Conservation (phyloP, 2,113 vertebrate genomes). For the Melospiza georgiana region DNA sequence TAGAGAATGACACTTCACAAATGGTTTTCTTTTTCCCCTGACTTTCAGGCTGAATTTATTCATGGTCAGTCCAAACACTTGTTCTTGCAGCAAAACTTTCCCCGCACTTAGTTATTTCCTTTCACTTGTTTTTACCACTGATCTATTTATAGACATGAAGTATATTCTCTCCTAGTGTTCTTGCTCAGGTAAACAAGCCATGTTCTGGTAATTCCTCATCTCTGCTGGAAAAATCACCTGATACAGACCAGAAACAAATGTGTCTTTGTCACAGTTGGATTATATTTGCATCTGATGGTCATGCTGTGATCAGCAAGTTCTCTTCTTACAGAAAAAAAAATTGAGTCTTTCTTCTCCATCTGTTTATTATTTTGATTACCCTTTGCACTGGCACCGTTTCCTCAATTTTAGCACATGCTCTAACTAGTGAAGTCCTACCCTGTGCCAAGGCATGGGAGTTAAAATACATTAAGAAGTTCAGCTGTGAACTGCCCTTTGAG, state of each 20-base stretch:
- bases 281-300: background rate
- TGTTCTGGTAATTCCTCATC: constrained; percentile 3
- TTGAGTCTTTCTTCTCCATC: background rate
- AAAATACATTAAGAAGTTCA: background rate
- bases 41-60: background rate
- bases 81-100: background rate
- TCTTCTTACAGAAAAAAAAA: background rate
- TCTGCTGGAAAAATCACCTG: constrained; percentile 21
- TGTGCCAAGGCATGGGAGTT: background rate
- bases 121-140: background rate
- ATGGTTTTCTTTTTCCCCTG: background rate
- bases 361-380: constrained; percentile 1
- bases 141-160: background rate
- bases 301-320: constrained; percentile 8
- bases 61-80: background rate
- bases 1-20: background rate
- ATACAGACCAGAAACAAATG: background rate
- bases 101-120: background rate
- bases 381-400: background rate
- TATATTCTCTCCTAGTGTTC: background rate
- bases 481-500: background rate
- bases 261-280: constrained; percentile 39
- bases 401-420: background rate
- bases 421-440: background rate
- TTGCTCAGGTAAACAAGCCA: background rate